Base-by-base conservation (phyloP, 2,797 vertebrate genomes). In the Odontamblyopus lacepedii region DNA sequence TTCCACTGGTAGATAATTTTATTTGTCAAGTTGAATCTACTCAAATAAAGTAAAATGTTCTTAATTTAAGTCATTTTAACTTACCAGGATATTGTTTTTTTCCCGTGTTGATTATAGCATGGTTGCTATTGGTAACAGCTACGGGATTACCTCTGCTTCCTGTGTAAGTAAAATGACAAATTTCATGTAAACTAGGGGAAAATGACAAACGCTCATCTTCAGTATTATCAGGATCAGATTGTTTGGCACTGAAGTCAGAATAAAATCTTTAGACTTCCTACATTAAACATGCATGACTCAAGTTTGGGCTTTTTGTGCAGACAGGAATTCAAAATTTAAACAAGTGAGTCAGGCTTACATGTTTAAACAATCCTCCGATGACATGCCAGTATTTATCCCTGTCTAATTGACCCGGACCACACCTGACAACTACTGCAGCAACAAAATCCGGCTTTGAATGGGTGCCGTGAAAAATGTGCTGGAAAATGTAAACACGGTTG, bases 401-500 rank as follows among this genome's bases (percentile, higher is more conserved):
- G 53, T 72, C 35, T 80, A 67, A 83, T 70, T 81, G 79, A 77
- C 77, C 74, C 68, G 2, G 23, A 70, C 79, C 86, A 84, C 83
- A 63, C 88, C 88, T 63, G 32, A 73, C 78, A 78, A 53, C 76
- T 48, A 19, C 61, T 65, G 32, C 70, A 56, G 29, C 48, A 53
- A 30, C 65, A 63, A 44, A 30, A 75, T 23, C 63, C 70, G 32
- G 27, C 26, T 32, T 73, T 74, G 71, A 77, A 56, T 53, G 15
- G 56, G 26, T 13, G 26, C 67, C 65, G 61, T 69, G 27, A 81
- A 77, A 76, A 90, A 88, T 87, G 71, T 78, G 71, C 70, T 61
- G 77, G 77, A 83, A 87, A 89, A 85, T 67, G 66, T 87, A 85
- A 92, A 90, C 86, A 88, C 27, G n/a, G 48, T 75, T 30, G 75